Evolutionary conservation across 2,888 invertebrate species (phyloP).

Genomic region (Tridacna crocea): DNA sequence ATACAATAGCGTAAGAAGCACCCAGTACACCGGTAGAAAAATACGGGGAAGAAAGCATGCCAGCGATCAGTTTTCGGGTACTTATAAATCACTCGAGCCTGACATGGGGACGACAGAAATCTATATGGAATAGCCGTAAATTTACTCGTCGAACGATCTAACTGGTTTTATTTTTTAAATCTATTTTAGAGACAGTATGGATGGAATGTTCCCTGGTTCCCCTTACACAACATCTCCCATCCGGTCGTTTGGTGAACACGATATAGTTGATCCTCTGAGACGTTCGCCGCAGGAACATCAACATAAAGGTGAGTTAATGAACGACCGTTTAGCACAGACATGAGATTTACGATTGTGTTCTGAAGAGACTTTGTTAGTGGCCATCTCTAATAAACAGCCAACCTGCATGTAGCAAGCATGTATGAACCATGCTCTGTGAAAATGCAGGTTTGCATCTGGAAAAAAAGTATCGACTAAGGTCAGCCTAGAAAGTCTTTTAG

Average conservation of each 20-base stretch:
- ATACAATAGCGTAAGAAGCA: conserved; percentile 25
- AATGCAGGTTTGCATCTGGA: too few relatives aligned
- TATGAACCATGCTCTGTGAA: too few relatives aligned
- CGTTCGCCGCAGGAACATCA: conserved; percentile 53
- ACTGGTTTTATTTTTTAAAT: too few relatives aligned
- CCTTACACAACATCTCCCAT: conserved; percentile 56
- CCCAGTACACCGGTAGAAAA: neutral
- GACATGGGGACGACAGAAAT: neutral
- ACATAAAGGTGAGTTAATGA: conserved; percentile 44
- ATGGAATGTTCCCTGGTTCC: conserved; percentile 58
- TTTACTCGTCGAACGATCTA: too few relatives aligned
- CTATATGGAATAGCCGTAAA: neutral
- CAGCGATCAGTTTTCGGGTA: conserved; percentile 7
- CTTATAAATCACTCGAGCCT: conserved; percentile 5
- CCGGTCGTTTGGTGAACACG: conserved; percentile 59
- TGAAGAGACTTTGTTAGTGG: too few relatives aligned
- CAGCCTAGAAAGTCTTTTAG: too few relatives aligned
- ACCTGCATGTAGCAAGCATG: too few relatives aligned
- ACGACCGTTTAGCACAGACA: neutral
- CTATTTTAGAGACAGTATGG: conserved; percentile 64
- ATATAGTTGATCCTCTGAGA: conserved; percentile 55
- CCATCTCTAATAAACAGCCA: too few relatives aligned
- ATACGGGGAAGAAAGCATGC: neutral
- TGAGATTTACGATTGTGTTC: too few relatives aligned
- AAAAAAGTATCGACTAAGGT: too few relatives aligned